A percentile compares a stretch with the other conserved stretches of the same genome.
Conservation (phyloP, 2,113 vertebrate genomes). For the Nematolebias whitei region DNA sequence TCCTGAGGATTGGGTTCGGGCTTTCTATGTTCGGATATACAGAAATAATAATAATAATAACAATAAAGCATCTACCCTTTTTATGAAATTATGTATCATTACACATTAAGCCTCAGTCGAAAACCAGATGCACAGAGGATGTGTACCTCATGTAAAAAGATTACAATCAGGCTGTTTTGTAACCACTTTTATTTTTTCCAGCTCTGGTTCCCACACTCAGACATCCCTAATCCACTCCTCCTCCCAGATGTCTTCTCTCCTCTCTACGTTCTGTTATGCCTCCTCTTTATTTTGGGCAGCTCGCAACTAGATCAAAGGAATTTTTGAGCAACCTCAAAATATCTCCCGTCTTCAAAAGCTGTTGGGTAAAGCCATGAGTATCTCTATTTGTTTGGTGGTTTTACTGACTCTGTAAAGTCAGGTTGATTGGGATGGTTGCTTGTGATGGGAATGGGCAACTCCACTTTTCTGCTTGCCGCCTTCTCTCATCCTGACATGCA, state of each 20-base stretch:
- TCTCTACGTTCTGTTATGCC: slow-evolving; percentile 5
- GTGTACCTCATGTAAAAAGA: slow-evolving; percentile 3
- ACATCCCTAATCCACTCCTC: slow-evolving; percentile 23
- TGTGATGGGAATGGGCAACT: slow-evolving; percentile 34
- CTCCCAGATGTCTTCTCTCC: slow-evolving; percentile 6
- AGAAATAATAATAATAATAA: too few species aligned
- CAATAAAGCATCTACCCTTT: not conserved
- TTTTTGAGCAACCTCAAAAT: slow-evolving; percentile 65
- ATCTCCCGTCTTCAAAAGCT: slow-evolving; percentile 51
- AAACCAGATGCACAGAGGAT: not conserved
- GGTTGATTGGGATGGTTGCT: slow-evolving; percentile 31
- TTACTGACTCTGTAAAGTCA: slow-evolving; percentile 23
- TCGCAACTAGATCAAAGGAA: slow-evolving; percentile 66
- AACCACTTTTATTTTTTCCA: slow-evolving; percentile 11
- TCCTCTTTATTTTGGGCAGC: slow-evolving; percentile 37
- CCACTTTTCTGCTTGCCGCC: slow-evolving; percentile 1
- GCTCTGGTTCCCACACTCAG: slow-evolving; percentile 19
- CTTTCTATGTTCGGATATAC: too few species aligned
- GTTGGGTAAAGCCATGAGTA: slow-evolving; percentile 30
- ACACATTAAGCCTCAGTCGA: not conserved
- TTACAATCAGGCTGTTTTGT: slow-evolving; percentile 21
- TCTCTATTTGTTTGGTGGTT: slow-evolving; percentile 43
- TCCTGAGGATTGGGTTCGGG: too few species aligned
- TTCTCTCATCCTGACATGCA: slow-evolving; percentile 42
- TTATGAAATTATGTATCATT: not conserved